Conservation (phyloP, 2,888 invertebrate genomes). For the Lasioglossum calceatum region DNA sequence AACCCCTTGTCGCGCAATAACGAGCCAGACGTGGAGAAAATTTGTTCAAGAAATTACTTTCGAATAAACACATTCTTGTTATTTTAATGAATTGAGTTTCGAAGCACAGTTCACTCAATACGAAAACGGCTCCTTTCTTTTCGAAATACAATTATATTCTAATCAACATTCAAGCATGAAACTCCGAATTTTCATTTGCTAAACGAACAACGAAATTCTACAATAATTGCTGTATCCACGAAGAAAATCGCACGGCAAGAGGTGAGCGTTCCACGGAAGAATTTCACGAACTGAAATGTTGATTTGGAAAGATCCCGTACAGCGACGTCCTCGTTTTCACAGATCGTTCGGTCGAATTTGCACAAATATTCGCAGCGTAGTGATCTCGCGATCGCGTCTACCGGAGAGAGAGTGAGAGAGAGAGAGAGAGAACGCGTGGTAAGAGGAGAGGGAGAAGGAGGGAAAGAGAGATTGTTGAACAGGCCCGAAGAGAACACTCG, state of each 20-base stretch:
- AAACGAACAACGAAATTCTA: background rate
- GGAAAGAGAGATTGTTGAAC: conserved; percentile 22
- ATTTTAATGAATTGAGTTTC: background rate
- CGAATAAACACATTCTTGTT: no score
- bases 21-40: background rate
- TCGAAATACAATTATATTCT: background rate
- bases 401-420: background rate
- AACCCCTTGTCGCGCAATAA: no score
- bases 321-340: background rate
- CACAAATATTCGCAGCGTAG: conserved; percentile 3
- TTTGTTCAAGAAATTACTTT: no score
- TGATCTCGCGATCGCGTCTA: background rate
- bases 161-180: background rate
- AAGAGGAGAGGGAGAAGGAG: background rate
- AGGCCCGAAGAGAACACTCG: conserved; percentile 56
- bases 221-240: background rate
- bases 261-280: background rate
- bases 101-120: background rate
- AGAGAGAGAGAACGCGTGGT: background rate
- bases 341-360: background rate
- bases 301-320: background rate
- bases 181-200: background rate
- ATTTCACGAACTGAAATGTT: background rate
- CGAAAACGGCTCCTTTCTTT: background rate
- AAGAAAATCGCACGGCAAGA: background rate